Percentiles rank a stretch among this genome's conserved stretches.
phyloP scores from a whole-genome alignment of 1,140 invertebrate genomes.

The Drosophila lacertosa region DNA sequence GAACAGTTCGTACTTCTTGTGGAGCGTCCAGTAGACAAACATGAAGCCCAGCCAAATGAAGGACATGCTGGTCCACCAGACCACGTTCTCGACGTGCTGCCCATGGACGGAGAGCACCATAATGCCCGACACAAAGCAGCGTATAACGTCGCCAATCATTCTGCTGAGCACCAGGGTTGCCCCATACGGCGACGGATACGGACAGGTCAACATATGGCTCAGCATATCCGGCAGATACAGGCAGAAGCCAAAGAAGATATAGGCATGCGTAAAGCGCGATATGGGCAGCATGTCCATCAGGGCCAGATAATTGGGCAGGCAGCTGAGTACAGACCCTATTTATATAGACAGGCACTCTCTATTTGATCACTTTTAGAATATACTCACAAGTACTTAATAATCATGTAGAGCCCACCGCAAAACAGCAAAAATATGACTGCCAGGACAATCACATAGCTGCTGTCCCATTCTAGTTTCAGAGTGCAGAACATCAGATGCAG shows the following conservation, averaged over 20 bases:
- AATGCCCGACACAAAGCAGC: conserved; percentile 22
- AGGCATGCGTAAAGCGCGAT: conserved; percentile 25
- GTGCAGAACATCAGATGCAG: conserved; percentile 35
- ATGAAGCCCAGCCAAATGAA: conserved; percentile 27
- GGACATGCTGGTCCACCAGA: conserved; percentile 31
- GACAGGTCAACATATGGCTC: conserved; percentile 3
- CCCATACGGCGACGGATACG: neutral
- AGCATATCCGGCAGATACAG: conserved; percentile 28
- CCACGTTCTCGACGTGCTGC: conserved; percentile 15
- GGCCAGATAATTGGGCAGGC: conserved; percentile 46
- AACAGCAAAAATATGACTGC: neutral
- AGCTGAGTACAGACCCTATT: too few relatives aligned
- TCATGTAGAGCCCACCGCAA: conserved; percentile 6
- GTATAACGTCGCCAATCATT: conserved; percentile 15
- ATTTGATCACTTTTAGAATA: too few relatives aligned
- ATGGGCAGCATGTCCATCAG: conserved; percentile 43
- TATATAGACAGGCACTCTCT: too few relatives aligned
- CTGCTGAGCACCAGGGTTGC: conserved; percentile 17
- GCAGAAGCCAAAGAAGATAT: conserved; percentile 10
- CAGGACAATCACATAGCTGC: neutral
- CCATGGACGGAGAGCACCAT: conserved; percentile 29
- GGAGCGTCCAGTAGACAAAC: conserved; percentile 5
- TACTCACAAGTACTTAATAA: conserved; percentile 62
- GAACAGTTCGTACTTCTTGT: conserved; percentile 13
- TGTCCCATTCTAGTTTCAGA: neutral